Conservation (phyloP, 1,140 invertebrate species). For the Calephelis virginiensis region DNA sequence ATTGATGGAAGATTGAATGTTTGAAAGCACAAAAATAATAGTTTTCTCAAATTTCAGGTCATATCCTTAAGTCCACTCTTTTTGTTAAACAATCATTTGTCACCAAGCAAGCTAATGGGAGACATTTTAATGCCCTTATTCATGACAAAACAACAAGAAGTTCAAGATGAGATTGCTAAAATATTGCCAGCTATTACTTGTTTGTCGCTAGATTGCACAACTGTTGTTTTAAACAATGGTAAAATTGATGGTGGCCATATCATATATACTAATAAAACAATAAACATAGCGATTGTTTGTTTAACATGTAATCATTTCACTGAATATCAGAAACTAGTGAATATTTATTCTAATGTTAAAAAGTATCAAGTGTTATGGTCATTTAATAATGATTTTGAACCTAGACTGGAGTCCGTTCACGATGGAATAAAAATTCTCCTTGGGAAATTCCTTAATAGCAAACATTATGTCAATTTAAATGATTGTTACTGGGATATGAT, state of each 20-base stretch:
- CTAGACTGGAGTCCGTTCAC: conserved; percentile 36
- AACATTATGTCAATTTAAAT: conserved; percentile 47
- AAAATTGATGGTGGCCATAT: conserved; percentile 35
- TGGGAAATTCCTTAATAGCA: conserved; percentile 62
- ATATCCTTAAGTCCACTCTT: conserved; percentile 46
- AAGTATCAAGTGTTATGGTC: conserved; percentile 37
- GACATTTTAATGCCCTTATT: conserved; percentile 60
- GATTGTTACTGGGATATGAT: conserved; percentile 56
- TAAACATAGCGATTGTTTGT: conserved; percentile 48
- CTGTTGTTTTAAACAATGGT: conserved; percentile 33
- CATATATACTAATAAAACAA: conserved; percentile 41
- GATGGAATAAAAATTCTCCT: conserved; percentile 51
- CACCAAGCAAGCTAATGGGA: conserved; percentile 57
- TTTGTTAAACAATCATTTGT: conserved; percentile 44
- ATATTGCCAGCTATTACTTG: conserved; percentile 50
- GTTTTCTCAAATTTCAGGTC: conserved; percentile 47
- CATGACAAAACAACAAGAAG: conserved; percentile 44
- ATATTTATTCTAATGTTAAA: conserved; percentile 27
- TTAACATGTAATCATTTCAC: conserved; percentile 46
- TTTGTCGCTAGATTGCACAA: conserved; percentile 48
- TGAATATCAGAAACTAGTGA: conserved; percentile 21
- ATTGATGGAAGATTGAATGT: no score
- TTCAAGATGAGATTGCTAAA: conserved; percentile 45
- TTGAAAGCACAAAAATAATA: neutral
- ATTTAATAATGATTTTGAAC: conserved; percentile 32